A percentile compares a stretch with the other conserved stretches of the same genome.
These are phyloP conservation scores for Drosophila lini DNA, from an alignment of 1,140 invertebrate genomes.

Conservation along the genomic window DNA sequence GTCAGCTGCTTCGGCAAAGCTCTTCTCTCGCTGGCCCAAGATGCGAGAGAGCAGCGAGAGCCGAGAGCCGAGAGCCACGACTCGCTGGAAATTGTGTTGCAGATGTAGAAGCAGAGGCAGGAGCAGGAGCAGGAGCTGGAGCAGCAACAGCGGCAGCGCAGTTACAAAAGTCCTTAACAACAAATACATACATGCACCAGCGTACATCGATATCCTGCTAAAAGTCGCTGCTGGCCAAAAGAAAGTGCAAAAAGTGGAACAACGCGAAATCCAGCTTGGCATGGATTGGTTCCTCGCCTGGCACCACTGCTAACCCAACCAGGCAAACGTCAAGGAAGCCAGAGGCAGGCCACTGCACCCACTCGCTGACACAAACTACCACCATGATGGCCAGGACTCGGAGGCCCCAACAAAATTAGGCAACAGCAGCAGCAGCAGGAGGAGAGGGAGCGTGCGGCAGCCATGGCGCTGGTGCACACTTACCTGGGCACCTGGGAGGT, in stretches of 20 bases:
- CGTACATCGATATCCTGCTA: conserved; percentile 23
- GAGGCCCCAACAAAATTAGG: conserved; percentile 25
- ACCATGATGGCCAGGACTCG: conserved; percentile 14
- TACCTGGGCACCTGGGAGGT: conserved; percentile 83
- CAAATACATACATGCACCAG: conserved; percentile 40
- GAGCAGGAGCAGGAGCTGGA: conserved; percentile 15
- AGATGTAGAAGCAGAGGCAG: conserved; percentile 1
- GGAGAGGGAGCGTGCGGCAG: conserved; percentile 4
- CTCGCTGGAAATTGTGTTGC: conserved; percentile 9
- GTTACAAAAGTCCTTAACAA: conserved; percentile 42
- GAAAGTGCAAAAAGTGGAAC: conserved; percentile 8
- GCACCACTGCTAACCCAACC: conserved; percentile 3
- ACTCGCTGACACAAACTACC: background rate
- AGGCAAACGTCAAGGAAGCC: background rate
- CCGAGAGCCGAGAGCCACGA: conserved; percentile 1
- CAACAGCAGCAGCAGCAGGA: conserved; percentile 12
- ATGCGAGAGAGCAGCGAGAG: conserved; percentile 10
- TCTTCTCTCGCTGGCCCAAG: background rate
- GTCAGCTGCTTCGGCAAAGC: conserved; percentile 20
- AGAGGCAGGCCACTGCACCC: conserved; percentile 1
- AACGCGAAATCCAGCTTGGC: background rate
- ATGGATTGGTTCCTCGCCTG: conserved; percentile 2
- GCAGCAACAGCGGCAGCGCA: conserved; percentile 53
- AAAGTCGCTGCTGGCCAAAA: conserved; percentile 16
- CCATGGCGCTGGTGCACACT: conserved; percentile 70